Evolutionary conservation across 2,888 invertebrate genomes (phyloP), one percentile per base, ranked within the genome.

Genomic region (Doris montereyensis): DNA sequence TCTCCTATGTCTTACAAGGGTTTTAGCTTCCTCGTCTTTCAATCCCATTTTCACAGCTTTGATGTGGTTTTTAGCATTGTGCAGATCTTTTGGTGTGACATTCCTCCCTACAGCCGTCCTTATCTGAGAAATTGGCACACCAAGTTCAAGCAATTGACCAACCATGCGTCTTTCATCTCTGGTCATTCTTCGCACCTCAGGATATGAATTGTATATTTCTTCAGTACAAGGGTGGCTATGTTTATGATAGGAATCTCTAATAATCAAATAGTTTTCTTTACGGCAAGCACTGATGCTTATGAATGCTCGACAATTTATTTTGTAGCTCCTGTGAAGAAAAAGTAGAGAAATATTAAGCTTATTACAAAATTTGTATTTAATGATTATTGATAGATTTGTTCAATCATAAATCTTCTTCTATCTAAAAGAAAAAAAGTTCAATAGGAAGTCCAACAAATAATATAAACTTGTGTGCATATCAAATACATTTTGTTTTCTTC

Each of bases 261-360:
- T 57, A 62, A 79, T 79, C 8, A 79, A 35, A 17, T 76, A 79
- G 65, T 76, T 71, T 34, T 79, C 79, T 52, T 79, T 79, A 4
- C 79, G 60, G 24, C 79, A 79, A 17, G 79, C 79, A 71, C 79
- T 79, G 3, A 79, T 68, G 41, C 76, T 79, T 60, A 79, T 76
- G 32, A 58, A 79, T 60, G 79, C 79, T 30, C 75, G 74, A 34
- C 79, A 79, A 68, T 79, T 71, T 32, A 76, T 79, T 52, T 79
- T 79, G 76, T 79, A 79, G 52, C 76, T 79, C 76, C 79, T 79
- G 35, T 1, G 13, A 13, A 70, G 28, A 60, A 35, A 75, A 60
- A 68, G 30, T 67, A 78, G 8, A 52, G 65, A 65, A 41, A 65
- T 28, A 21, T n/a, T n/a, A n/a, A n/a, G n/a, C n/a, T n/a, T n/a